phyloP scores from a whole-genome alignment of 2,113 vertebrate species.

The Mola mola region DNA sequence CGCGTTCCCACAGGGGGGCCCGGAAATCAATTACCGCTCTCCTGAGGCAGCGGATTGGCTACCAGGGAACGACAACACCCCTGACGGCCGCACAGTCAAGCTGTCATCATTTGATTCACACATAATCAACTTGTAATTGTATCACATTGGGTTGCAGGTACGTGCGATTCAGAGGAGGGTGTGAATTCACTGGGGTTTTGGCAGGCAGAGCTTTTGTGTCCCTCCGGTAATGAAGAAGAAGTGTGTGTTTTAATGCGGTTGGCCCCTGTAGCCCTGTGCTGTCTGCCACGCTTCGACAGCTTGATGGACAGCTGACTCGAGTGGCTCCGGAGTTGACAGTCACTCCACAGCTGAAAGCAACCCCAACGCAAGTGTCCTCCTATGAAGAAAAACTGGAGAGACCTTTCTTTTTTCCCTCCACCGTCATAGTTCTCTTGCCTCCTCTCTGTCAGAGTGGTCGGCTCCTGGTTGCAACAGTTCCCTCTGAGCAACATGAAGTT shows the following conservation, averaged over 20 bases:
- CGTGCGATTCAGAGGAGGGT: slow-evolving; percentile 50
- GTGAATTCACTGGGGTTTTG: slow-evolving; percentile 69
- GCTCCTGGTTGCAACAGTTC: slow-evolving; percentile 38
- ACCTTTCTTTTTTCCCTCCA: slow-evolving; percentile 12
- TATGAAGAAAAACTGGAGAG: slow-evolving; percentile 52
- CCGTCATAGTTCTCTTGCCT: slow-evolving; percentile 22
- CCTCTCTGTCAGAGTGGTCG: slow-evolving; percentile 38
- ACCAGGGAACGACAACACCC: slow-evolving; percentile 91
- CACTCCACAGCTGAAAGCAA: slow-evolving; percentile 57
- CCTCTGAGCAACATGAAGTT: slow-evolving; percentile 55
- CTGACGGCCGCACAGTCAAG: slow-evolving; percentile 79
- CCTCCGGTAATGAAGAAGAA: slow-evolving; percentile 61
- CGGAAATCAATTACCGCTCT: slow-evolving; percentile 95
- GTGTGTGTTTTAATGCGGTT: slow-evolving; percentile 63
- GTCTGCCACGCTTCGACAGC: slow-evolving; percentile 52
- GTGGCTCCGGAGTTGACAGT: slow-evolving; percentile 71
- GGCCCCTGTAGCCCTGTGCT: slow-evolving; percentile 53
- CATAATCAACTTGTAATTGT: slow-evolving; percentile 75
- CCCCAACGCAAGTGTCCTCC: slow-evolving; percentile 54
- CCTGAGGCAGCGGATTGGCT: slow-evolving; percentile 90
- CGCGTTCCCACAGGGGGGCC: slow-evolving; percentile 88
- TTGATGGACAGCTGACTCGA: slow-evolving; percentile 81
- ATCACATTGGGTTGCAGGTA: slow-evolving; percentile 68
- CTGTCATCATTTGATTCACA: slow-evolving; percentile 74
- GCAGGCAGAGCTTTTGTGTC: slow-evolving; percentile 39